Percentiles rank a stretch among this genome's conserved stretches.
These are phyloP conservation scores for Acronicta aceris DNA, from an alignment of 2,888 invertebrate genomes.

Conservation along the genomic window DNA sequence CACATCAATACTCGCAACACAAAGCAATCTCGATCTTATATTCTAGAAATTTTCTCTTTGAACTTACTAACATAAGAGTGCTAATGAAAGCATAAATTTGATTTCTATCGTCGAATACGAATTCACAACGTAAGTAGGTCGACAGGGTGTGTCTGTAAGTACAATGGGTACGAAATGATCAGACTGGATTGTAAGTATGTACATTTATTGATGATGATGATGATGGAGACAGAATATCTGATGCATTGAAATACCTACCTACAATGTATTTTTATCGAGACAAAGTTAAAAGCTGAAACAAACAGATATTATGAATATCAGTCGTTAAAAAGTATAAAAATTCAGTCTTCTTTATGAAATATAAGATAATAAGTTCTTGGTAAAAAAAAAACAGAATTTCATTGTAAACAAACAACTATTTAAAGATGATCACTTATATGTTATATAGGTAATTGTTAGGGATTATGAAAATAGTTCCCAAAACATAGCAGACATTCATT, in stretches of 20 bases:
- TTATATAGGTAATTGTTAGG: too few species aligned
- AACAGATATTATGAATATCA: too few species aligned
- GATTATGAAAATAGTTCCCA: too few species aligned
- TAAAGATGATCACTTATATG: too few species aligned
- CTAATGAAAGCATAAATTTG: slow-evolving; percentile 52
- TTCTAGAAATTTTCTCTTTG: slow-evolving; percentile 19
- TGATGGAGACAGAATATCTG: background rate
- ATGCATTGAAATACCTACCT: background rate
- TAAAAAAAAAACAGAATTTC: too few species aligned
- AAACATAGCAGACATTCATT: too few species aligned
- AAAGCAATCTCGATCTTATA: slow-evolving; percentile 14
- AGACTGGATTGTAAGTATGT: slow-evolving; percentile 17
- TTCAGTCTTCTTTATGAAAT: too few species aligned
- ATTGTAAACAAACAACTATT: too few species aligned
- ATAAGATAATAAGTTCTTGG: too few species aligned
- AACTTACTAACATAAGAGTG: slow-evolving; percentile 19
- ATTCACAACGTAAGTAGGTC: slow-evolving; percentile 38
- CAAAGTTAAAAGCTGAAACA: too few species aligned
- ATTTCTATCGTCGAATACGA: slow-evolving; percentile 42
- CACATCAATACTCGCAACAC: slow-evolving; percentile 5
- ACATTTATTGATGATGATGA: too few species aligned
- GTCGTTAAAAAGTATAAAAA: too few species aligned
- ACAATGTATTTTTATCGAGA: background rate
- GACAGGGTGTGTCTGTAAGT: slow-evolving; percentile 24
- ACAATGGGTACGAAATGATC: slow-evolving; percentile 49